A percentile compares a stretch with the other conserved stretches of the same genome.
These are phyloP conservation scores for Stichodactyla mertensii DNA, from an alignment of 64 coral and sea anemone species.

Conservation along the genomic window DNA sequence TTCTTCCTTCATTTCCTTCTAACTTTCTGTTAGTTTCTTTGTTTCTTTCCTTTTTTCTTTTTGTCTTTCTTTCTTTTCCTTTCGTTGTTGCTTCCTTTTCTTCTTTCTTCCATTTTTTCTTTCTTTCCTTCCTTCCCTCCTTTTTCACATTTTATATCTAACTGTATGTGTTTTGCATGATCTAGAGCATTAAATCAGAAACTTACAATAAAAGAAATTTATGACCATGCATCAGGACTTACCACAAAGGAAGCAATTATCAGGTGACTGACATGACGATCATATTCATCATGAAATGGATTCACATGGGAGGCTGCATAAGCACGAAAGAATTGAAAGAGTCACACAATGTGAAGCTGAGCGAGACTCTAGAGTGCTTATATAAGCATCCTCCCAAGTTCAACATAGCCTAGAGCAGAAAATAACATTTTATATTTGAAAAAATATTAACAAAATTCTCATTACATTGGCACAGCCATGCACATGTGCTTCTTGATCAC, in stretches of 20 bases:
- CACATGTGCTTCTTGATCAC: too few species aligned
- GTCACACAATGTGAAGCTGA: too few species aligned
- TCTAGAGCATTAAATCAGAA: background rate
- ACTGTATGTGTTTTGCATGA: background rate
- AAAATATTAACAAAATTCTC: too few species aligned
- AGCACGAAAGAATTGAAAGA: too few species aligned
- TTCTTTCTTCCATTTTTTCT: too few species aligned
- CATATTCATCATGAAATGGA: background rate
- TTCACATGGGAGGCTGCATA: background rate
- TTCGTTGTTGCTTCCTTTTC: background rate
- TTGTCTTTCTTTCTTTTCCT: background rate
- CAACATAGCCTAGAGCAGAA: too few species aligned
- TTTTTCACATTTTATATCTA: too few species aligned
- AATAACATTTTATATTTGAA: too few species aligned
- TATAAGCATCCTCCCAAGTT: too few species aligned
- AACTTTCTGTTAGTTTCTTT: background rate
- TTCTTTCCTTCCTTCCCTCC: background rate
- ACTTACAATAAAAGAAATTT: background rate
- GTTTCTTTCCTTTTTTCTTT: background rate
- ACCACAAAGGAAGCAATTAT: constrained; percentile 21
- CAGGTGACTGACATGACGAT: constrained; percentile 27
- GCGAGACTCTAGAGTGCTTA: too few species aligned
- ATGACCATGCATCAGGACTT: constrained; percentile 51
- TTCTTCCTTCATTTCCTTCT: too few species aligned
- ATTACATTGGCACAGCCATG: too few species aligned